Evolutionary conservation across 2,888 invertebrate genomes (phyloP), one percentile per base, ranked within the genome.

Genomic region (Trichacis sp.): DNA sequence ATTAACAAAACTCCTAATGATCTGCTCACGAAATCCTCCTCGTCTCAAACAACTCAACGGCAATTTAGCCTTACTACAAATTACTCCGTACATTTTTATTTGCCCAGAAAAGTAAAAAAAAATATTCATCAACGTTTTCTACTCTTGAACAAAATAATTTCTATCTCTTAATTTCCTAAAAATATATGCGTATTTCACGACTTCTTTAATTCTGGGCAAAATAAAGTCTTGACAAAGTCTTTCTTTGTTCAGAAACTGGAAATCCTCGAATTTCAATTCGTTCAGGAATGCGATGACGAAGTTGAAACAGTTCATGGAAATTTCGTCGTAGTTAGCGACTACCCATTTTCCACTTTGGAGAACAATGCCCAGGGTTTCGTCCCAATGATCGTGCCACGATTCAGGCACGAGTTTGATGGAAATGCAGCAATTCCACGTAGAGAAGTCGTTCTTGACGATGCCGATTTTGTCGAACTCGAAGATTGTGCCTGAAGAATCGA

Each of bases 391-490:
- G 11, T 69, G 54, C 84, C 84, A 84, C 4, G 82, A 77, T 17
- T 73, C 67, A 2, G 81, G 77, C 36, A 82, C 62, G 1, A 79
- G 50, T 30, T 72, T 62, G 11, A 80, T 61, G 0, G 70, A 66
- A 17, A 80, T 58, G 54, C 83, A 83, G 53, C 70, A 68, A 47
- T 38, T 73, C 84, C 84, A 84, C 9, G 64, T 73, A 0, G 54
- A n/a, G 33, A 55, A 68, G 58, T 82, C 74, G 59, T 82, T 76
- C 30, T 69, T 40, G 20, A 77, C 68, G 54, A 96, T 87, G 30
- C 96, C 96, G 75, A 90, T 87, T 74, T 89, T 89, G 86, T 95
- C 95, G 82, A 92, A 96, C 86, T 96, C 96, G 63, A 93, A 91
- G 50, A 96, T 92, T 76, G 87, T 87, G 33, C 94, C 93, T 63